Evolutionary conservation across 1,140 invertebrate species (phyloP).

Genomic region (Watersipora subatra): DNA sequence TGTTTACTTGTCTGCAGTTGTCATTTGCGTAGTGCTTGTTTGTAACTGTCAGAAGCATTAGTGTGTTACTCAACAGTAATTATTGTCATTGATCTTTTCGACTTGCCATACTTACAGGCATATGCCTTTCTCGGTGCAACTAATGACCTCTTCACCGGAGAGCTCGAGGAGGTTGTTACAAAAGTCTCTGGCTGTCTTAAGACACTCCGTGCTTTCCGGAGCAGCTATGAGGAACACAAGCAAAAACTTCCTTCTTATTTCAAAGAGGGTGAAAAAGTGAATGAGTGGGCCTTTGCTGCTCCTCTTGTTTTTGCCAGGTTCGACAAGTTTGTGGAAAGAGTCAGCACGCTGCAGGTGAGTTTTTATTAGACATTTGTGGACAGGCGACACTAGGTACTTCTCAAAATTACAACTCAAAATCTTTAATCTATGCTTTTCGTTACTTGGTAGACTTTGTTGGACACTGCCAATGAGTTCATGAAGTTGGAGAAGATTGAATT

Average conservation of each 20-base stretch:
- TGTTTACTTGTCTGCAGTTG: too few relatives aligned
- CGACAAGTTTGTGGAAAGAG: slow-evolving; percentile 65
- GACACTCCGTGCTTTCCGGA: slow-evolving; percentile 57
- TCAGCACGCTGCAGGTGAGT: slow-evolving; percentile 63
- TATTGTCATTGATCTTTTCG: too few relatives aligned
- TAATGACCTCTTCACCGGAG: slow-evolving; percentile 56
- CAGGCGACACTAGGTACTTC: too few relatives aligned
- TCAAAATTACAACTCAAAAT: too few relatives aligned
- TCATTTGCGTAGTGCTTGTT: too few relatives aligned
- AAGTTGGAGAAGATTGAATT: slow-evolving; percentile 91
- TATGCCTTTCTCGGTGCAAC: slow-evolving; percentile 70
- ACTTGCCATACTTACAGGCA: too few relatives aligned
- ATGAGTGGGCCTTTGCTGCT: slow-evolving; percentile 75
- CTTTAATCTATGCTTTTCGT: not conserved
- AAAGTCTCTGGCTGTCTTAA: slow-evolving; percentile 75
- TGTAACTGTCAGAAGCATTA: too few relatives aligned
- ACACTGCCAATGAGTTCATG: slow-evolving; percentile 79
- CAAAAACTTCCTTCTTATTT: slow-evolving; percentile 54
- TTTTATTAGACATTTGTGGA: too few relatives aligned
- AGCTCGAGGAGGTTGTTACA: slow-evolving; percentile 50
- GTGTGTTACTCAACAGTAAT: too few relatives aligned
- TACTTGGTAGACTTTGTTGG: slow-evolving; percentile 63
- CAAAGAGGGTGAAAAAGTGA: slow-evolving; percentile 46
- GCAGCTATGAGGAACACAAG: slow-evolving; percentile 52
- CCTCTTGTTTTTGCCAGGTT: slow-evolving; percentile 71